Evolutionary conservation across 2,113 vertebrate genomes (phyloP), one percentile per base, ranked within the genome.

Genomic region (Thermophis baileyi): DNA sequence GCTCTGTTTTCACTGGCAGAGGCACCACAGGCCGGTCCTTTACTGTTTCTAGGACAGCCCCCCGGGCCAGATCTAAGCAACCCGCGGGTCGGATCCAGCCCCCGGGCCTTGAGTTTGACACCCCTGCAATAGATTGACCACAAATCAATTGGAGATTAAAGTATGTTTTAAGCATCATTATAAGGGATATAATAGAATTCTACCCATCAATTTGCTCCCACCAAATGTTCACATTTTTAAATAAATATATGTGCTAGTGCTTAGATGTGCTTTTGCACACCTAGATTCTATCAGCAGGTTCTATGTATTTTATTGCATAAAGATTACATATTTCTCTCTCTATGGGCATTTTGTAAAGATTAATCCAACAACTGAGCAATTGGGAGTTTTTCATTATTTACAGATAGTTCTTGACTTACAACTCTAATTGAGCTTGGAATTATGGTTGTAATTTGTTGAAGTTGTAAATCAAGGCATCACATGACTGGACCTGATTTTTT

Each of bases 71-170:
- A 53, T 53, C 51, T 53, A 53, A 53, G 51, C 14, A 53, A 53
- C 51, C 3, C 51, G 0, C 4, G 16, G 51, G 50, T 0, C 12
- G 12, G 51, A 53, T 53, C 51, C 3, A 18, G 51, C 16, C 51
- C 51, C 51, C 3, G 3, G 50, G 11, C 50, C 50, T 51, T 51
- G 51, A 51, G 51, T 51, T 51, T 51, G 51, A 51, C 51, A 16
- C 14, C 3, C 51, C 51, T 53, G 14, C 51, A 53, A 53, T 35
- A 74, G 46, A 40, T 54, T 25, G 63, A 49, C 8, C 5, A 1
- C 27, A 54, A 57, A 35, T 47, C 18, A 94, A 60, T 90, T 87
- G 92, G 47, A 93, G 50, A 95, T 96, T 44, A 46, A 81, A 85
- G 85, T 90, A 20, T 69, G 49, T 93, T 90, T n/a, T 91, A 51